These are phyloP conservation scores for Plutomurus gul DNA, from an alignment of 1,140 invertebrate genomes.

Conservation along the genomic window DNA sequence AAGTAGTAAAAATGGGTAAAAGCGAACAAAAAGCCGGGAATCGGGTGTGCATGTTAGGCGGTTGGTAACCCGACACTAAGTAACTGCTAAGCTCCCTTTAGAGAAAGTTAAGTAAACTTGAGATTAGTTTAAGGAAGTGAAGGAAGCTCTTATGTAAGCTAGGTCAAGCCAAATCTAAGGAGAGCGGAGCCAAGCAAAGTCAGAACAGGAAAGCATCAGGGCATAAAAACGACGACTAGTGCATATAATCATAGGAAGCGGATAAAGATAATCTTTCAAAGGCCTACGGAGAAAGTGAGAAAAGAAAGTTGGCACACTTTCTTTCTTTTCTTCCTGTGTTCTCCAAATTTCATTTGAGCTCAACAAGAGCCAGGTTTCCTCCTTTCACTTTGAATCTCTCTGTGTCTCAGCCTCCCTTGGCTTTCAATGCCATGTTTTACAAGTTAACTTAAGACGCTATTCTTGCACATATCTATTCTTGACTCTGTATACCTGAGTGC, in stretches of 20 bases:
- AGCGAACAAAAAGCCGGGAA: background rate
- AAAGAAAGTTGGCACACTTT: constrained; percentile 20
- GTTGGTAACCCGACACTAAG: constrained; percentile 1
- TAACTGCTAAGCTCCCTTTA: background rate
- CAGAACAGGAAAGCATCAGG: background rate
- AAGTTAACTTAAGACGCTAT: background rate
- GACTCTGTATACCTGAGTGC: background rate
- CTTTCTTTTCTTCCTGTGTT: background rate
- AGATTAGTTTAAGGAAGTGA: constrained; percentile 27
- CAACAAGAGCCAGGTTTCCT: constrained; percentile 5
- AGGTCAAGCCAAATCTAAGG: background rate
- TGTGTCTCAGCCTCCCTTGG: constrained; percentile 24
- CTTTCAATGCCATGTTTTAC: background rate
- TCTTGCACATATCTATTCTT: background rate
- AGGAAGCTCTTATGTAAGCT: constrained; percentile 10
- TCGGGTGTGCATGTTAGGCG: background rate
- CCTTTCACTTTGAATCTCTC: constrained; percentile 11
- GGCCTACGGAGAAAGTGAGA: background rate
- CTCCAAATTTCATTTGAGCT: background rate
- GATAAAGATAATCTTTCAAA: constrained; percentile 12
- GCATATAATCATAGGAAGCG: constrained; percentile 5
- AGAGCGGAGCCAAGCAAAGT: background rate
- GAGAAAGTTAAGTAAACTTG: background rate
- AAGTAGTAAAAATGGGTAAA: background rate
- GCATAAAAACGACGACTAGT: constrained; percentile 3